Conservation (phyloP, 1,140 invertebrate genomes). For the Drosophila nannoptera region DNA sequence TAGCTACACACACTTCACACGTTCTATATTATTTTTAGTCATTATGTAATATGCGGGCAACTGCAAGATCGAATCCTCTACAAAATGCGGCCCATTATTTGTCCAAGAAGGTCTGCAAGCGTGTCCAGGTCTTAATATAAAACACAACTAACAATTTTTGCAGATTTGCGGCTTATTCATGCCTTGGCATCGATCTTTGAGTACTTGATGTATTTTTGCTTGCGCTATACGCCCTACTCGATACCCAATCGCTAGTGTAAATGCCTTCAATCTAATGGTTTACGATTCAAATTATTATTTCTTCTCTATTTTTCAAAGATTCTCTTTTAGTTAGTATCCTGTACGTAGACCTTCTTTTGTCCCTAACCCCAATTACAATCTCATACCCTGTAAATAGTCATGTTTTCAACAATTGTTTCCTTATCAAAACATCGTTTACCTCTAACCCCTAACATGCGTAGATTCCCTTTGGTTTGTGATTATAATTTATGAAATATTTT, state of each 20-base stretch:
- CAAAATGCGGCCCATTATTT: constrained; percentile 70
- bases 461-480: background rate
- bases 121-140: constrained; percentile 39
- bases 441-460: too few relatives aligned
- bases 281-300: background rate
- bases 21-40: constrained; percentile 62
- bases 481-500: constrained; percentile 18
- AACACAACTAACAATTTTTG: constrained; percentile 33
- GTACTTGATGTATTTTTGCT: constrained; percentile 17
- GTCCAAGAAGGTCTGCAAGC: constrained; percentile 73
- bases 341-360: background rate
- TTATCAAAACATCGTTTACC: background rate
- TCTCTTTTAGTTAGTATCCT: background rate
- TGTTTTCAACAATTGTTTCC: too few relatives aligned
- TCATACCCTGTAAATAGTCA: background rate
- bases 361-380: background rate
- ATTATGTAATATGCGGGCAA: constrained; percentile 57
- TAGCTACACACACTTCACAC: constrained; percentile 18
- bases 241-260: constrained; percentile 3
- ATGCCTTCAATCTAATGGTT: background rate
- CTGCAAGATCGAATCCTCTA: constrained; percentile 68
- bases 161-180: constrained; percentile 11
- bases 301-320: background rate
- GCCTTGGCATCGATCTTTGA: constrained; percentile 9
- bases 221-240: background rate